Conservation (phyloP, 2,797 vertebrate species). For the Neosalanx taihuensis region DNA sequence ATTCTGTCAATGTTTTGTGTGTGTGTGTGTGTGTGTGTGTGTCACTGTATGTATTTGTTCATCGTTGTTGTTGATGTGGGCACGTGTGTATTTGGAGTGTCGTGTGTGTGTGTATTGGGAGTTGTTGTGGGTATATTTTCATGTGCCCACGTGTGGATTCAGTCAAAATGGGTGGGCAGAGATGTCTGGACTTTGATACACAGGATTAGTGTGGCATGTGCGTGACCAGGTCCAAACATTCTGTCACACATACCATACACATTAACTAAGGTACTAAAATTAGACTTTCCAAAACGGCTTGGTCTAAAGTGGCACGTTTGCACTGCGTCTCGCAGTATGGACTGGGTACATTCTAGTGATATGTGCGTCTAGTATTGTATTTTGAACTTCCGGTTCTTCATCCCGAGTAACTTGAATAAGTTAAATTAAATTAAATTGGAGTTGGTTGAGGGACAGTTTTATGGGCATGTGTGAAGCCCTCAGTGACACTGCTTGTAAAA, state of each 20-base stretch:
- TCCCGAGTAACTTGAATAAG: no score
- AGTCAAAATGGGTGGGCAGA: not conserved
- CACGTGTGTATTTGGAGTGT: not conserved
- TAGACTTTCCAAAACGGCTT: constrained; percentile 13
- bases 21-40: constrained; percentile 10
- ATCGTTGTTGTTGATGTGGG: not conserved
- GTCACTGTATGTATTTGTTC: not conserved
- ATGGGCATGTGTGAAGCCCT: no score
- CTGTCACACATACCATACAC: constrained; percentile 27
- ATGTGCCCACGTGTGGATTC: not conserved
- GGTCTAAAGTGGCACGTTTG: constrained; percentile 9
- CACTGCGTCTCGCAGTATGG: constrained; percentile 12
- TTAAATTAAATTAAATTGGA: no score
- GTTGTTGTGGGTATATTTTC: not conserved
- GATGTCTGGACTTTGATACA: constrained; percentile 22
- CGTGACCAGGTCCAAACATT: constrained; percentile 27
- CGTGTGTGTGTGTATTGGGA: not conserved
- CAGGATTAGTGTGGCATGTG: constrained; percentile 11
- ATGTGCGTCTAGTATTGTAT: no score
- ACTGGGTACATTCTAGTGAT: no score
- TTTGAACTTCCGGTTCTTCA: no score
- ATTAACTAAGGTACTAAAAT: constrained; percentile 39
- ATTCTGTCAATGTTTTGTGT: constrained; percentile 1
- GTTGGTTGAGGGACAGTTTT: no score
- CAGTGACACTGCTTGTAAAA: no score